Percentiles rank a stretch among this genome's conserved stretches.
phyloP scores from a whole-genome alignment of 2,113 vertebrate species.

The Sapajus apella region DNA sequence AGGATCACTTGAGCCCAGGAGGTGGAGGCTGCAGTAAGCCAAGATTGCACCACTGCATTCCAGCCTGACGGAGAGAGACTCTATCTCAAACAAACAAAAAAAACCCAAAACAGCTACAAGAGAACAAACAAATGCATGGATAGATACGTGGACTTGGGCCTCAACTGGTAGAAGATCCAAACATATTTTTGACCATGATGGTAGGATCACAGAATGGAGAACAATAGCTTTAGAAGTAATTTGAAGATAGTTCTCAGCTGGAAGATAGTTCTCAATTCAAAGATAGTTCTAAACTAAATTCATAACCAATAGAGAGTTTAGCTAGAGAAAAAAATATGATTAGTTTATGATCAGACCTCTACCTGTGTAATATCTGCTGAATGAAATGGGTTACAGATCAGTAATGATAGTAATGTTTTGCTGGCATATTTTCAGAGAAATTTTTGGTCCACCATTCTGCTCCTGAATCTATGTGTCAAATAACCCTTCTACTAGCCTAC shows the following conservation, averaged over 20 bases:
- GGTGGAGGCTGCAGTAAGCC: no score
- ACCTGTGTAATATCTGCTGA: background rate
- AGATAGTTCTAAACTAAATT: background rate
- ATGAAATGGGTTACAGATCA: background rate
- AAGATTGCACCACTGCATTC: no score
- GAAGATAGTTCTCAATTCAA: background rate
- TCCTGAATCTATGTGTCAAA: background rate
- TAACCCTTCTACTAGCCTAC: background rate
- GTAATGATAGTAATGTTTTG: background rate
- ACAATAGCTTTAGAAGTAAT: background rate
- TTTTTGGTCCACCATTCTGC: background rate
- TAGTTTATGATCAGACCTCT: background rate
- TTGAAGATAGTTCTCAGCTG: background rate
- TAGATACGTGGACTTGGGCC: background rate
- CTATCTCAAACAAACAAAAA: no score
- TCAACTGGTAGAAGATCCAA: background rate
- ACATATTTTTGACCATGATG: background rate
- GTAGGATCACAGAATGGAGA: background rate
- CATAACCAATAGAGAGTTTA: background rate
- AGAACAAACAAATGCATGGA: no score
- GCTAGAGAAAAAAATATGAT: background rate
- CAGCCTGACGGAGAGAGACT: no score
- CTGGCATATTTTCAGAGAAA: background rate
- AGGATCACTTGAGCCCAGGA: no score
- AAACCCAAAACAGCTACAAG: no score